Conservation (phyloP, 2,888 invertebrate species). For the Yponomeuta cagnagella region DNA sequence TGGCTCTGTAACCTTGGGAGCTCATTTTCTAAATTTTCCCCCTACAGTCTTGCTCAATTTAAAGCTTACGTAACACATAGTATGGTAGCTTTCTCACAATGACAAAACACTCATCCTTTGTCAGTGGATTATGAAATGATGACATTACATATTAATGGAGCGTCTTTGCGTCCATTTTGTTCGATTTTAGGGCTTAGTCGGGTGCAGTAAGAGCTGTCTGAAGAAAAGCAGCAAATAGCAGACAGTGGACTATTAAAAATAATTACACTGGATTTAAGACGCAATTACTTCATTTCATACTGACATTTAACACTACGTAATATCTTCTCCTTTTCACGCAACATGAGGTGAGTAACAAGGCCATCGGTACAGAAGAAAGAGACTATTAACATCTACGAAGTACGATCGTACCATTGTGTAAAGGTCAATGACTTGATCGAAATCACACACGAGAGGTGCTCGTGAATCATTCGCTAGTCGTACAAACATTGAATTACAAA, state of each 20-base stretch:
- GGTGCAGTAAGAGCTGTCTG: neutral
- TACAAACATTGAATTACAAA: no score
- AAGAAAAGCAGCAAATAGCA: neutral
- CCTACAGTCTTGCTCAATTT: neutral
- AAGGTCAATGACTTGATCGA: slow-evolving; percentile 16
- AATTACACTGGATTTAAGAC: slow-evolving; percentile 3
- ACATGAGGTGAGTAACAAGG: neutral
- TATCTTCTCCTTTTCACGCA: neutral
- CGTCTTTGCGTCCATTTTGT: neutral
- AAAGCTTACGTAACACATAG: neutral
- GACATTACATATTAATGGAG: neutral
- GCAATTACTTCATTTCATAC: neutral
- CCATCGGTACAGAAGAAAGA: neutral
- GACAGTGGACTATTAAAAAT: neutral
- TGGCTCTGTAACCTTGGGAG: neutral
- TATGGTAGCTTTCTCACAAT: neutral
- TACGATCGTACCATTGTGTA: slow-evolving; percentile 11
- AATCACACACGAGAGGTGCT: slow-evolving; percentile 1
- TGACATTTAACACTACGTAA: neutral
- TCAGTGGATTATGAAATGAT: neutral
- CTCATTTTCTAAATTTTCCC: neutral
- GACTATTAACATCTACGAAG: neutral
- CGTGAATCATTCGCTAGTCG: slow-evolving; percentile 5
- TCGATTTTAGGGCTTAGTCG: neutral
- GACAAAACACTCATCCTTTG: neutral